Conservation (phyloP, 2,113 vertebrate species). For the Anseranas semipalmata region DNA sequence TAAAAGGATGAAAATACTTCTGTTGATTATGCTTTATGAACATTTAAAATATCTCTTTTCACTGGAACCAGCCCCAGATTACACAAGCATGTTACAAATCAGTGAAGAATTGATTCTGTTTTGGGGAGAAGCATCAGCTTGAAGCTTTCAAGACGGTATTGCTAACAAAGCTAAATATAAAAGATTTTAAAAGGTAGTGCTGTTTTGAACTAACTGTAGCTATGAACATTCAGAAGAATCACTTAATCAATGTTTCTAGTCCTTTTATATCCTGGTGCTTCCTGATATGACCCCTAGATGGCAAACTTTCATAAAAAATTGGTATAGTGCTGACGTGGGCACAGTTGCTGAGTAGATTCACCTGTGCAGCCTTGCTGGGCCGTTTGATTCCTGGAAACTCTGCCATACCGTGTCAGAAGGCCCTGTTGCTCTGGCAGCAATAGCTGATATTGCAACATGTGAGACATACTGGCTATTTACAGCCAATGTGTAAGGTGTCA, state of each 20-base stretch:
- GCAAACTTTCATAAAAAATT: constrained; percentile 66
- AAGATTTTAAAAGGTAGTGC: not conserved
- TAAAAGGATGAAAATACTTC: not conserved
- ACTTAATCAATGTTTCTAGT: not conserved
- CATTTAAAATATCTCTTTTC: not conserved
- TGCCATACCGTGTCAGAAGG: rapidly evolving
- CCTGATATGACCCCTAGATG: constrained; percentile 68
- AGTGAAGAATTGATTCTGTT: not conserved
- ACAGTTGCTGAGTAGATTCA: rapidly evolving
- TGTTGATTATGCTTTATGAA: not conserved
- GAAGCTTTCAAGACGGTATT: not conserved
- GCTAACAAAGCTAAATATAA: not conserved
- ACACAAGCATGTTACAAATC: not conserved
- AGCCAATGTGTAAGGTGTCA: rapidly evolving
- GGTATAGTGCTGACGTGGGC: rapidly evolving
- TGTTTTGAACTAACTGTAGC: not conserved
- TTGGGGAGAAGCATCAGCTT: not conserved
- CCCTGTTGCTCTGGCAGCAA: rapidly evolving
- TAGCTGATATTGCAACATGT: rapidly evolving
- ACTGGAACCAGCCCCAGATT: not conserved
- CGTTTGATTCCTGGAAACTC: rapidly evolving
- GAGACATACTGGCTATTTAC: not conserved
- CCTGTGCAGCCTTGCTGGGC: rapidly evolving
- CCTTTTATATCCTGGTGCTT: not conserved
- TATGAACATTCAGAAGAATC: not conserved